A percentile compares a stretch with the other conserved stretches of the same genome.
Conservation (phyloP, 2,888 invertebrate species). For the Thymelicus sylvestris region DNA sequence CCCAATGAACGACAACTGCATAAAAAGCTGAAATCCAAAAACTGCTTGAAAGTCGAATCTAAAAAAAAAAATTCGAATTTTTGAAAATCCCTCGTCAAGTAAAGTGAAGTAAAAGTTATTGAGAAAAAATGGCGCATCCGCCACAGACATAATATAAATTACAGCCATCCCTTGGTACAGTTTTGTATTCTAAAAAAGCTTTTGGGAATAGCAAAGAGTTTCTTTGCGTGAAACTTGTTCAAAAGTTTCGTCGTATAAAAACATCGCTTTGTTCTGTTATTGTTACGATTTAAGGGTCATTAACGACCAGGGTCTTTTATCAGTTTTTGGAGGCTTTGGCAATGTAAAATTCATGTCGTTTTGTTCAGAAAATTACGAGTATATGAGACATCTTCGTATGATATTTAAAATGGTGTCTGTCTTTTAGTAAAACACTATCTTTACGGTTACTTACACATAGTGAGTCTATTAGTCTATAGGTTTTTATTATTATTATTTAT, state of each 20-base stretch:
- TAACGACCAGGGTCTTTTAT: constrained; percentile 1
- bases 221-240: constrained; percentile 12
- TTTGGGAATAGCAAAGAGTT: constrained; percentile 13
- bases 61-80: not conserved
- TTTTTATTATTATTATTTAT: too few species aligned
- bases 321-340: not conserved
- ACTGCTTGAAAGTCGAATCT: too few species aligned
- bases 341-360: not conserved
- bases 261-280: constrained; percentile 12
- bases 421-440: too few species aligned
- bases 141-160: constrained; percentile 11
- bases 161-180: constrained; percentile 4
- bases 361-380: not conserved
- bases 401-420: too few species aligned
- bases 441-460: too few species aligned
- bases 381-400: not conserved
- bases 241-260: constrained; percentile 7
- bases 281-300: constrained; percentile 16
- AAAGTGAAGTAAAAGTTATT: not conserved
- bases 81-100: not conserved
- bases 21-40: too few species aligned
- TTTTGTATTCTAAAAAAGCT: constrained; percentile 7
- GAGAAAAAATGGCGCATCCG: constrained; percentile 10
- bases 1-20: not conserved
- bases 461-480: too few species aligned